Conservation (phyloP, 2,113 vertebrate genomes). For the Thinocorus orbignyianus region DNA sequence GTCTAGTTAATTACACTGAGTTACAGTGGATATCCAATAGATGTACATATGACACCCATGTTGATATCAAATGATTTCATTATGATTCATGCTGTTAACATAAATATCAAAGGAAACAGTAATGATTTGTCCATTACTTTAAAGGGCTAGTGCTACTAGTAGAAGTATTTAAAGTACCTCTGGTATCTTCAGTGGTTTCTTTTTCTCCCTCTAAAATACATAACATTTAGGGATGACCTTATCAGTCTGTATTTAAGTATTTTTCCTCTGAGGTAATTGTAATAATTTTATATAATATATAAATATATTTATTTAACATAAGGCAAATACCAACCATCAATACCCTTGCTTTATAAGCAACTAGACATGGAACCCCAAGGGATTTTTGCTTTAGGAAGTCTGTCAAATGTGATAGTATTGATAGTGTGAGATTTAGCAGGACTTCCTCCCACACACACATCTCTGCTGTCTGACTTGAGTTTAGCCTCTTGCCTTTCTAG, state of each 20-base stretch:
- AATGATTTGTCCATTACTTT: neutral
- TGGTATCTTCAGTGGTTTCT: neutral
- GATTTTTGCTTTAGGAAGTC: neutral
- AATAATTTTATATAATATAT: neutral
- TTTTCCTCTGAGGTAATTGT: neutral
- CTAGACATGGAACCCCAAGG: neutral
- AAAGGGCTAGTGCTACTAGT: neutral
- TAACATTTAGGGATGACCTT: neutral
- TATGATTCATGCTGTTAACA: neutral
- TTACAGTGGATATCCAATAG: neutral
- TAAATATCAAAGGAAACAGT: neutral
- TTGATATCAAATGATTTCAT: neutral
- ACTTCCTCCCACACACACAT: neutral
- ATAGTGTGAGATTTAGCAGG: neutral
- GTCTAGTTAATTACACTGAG: neutral
- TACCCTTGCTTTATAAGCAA: neutral
- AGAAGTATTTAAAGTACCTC: neutral
- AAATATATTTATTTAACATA: neutral
- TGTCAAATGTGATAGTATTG: constrained; percentile 2
- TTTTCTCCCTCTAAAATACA: neutral
- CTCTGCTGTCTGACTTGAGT: neutral
- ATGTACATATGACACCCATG: neutral
- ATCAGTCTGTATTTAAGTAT: neutral
- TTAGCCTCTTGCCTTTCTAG: constrained; percentile 28
- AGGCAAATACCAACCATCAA: neutral